Evolutionary conservation across 2,113 vertebrate genomes (phyloP).

Genomic region (Tringa solitaria): DNA sequence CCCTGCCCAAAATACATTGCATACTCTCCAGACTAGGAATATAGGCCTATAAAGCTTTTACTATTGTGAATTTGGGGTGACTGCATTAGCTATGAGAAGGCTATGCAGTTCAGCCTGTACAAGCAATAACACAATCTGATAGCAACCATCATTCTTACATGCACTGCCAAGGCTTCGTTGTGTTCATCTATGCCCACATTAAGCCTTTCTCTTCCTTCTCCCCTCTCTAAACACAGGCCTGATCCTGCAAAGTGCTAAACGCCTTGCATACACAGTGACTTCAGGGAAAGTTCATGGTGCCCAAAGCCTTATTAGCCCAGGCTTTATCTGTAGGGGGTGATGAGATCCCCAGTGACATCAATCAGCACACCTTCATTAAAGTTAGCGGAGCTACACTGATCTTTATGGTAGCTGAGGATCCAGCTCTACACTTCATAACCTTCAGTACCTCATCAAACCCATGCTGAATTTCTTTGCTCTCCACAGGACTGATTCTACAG

Average conservation of each 20-base stretch:
- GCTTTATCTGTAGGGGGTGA: slow-evolving; percentile 37
- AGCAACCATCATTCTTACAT: neutral
- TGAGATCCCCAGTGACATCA: slow-evolving; percentile 20
- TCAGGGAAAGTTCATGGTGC: neutral
- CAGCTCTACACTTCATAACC: slow-evolving; percentile 31
- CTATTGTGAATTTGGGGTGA: neutral
- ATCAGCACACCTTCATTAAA: slow-evolving; percentile 39
- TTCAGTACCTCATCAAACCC: slow-evolving; percentile 42
- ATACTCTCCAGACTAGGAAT: neutral
- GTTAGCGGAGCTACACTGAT: slow-evolving; percentile 18
- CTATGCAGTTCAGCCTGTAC: neutral
- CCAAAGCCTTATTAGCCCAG: slow-evolving; percentile 35
- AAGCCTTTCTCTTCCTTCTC: neutral
- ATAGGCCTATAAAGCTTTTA: neutral
- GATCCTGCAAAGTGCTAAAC: neutral
- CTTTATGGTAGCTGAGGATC: slow-evolving; percentile 1
- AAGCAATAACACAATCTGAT: neutral
- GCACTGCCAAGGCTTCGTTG: neutral
- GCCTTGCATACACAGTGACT: neutral
- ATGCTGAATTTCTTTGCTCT: slow-evolving; percentile 52
- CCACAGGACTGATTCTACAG: slow-evolving; percentile 28
- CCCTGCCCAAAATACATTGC: neutral
- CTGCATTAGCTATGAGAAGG: neutral
- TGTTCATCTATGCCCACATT: neutral
- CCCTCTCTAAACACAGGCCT: neutral